A percentile compares a stretch with the other conserved stretches of the same genome.
Conservation (phyloP, 1,140 invertebrate species). For the Drosophila ananassae region DNA sequence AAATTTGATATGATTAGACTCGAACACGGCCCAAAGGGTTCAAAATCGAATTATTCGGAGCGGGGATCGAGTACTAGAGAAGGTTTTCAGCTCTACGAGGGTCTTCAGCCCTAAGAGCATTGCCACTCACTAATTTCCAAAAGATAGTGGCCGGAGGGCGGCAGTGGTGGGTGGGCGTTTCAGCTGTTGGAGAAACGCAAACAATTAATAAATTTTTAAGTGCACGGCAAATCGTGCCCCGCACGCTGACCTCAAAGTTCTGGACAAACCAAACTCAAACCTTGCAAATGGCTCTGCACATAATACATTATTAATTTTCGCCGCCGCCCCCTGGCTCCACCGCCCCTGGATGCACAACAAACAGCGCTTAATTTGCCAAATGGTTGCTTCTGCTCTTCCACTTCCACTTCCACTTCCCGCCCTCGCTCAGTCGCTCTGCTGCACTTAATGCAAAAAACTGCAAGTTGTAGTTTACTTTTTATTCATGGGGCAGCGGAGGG, state of each 20-base stretch:
- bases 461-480: constrained; percentile 64
- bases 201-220: constrained; percentile 82
- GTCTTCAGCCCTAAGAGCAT: constrained; percentile 2
- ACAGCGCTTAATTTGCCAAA: constrained; percentile 78
- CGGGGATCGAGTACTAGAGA: too few relatives aligned
- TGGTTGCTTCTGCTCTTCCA: constrained; percentile 52
- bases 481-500: constrained; percentile 25
- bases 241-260: constrained; percentile 56
- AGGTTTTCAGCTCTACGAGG: background rate
- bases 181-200: constrained; percentile 53
- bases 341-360: constrained; percentile 62
- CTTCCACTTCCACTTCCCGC: background rate
- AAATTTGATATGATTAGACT: constrained; percentile 57
- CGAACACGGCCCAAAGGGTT: constrained; percentile 24
- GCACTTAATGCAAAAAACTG: constrained; percentile 40
- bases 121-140: constrained; percentile 51
- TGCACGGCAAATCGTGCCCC: constrained; percentile 66
- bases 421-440: background rate
- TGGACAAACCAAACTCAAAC: constrained; percentile 45
- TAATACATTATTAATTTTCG: constrained; percentile 79
- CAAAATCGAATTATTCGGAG: constrained; percentile 13
- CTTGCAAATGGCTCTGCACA: constrained; percentile 72
- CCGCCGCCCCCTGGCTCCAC: background rate
- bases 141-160: background rate
- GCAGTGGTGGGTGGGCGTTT: background rate